Conservation (phyloP, 2,797 vertebrate genomes). For the Morus bassanus region DNA sequence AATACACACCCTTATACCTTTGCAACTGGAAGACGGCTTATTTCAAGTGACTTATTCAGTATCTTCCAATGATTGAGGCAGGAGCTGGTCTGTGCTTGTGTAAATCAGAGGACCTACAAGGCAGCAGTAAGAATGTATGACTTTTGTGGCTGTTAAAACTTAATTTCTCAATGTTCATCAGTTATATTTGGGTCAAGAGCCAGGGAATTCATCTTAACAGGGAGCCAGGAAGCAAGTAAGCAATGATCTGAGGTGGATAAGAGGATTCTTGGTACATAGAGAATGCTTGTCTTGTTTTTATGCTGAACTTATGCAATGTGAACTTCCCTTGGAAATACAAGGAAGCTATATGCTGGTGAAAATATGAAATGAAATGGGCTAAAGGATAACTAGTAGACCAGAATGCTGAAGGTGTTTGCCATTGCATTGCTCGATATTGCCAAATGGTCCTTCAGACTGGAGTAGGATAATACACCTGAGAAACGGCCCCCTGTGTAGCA, state of each 20-base stretch:
- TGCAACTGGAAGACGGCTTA: background rate
- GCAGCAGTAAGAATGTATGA: background rate
- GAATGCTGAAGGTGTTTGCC: background rate
- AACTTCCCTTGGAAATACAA: background rate
- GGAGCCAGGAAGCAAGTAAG: background rate
- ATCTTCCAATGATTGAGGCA: background rate
- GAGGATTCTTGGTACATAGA: background rate
- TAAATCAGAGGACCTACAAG: background rate
- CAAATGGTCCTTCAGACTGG: background rate
- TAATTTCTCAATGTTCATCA: background rate
- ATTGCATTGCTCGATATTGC: background rate
- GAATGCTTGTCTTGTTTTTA: background rate
- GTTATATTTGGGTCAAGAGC: background rate
- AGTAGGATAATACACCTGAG: background rate
- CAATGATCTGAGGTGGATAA: background rate
- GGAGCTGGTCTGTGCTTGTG: background rate
- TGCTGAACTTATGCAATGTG: background rate
- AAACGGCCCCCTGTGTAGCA: rapidly evolving
- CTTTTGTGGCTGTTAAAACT: background rate
- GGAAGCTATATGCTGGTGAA: background rate
- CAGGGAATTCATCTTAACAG: background rate
- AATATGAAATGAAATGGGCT: background rate
- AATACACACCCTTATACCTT: background rate
- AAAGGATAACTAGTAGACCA: background rate
- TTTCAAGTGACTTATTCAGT: background rate